Conservation (phyloP, 2,888 invertebrate species). For the Parapristionchus giblindavisi region DNA sequence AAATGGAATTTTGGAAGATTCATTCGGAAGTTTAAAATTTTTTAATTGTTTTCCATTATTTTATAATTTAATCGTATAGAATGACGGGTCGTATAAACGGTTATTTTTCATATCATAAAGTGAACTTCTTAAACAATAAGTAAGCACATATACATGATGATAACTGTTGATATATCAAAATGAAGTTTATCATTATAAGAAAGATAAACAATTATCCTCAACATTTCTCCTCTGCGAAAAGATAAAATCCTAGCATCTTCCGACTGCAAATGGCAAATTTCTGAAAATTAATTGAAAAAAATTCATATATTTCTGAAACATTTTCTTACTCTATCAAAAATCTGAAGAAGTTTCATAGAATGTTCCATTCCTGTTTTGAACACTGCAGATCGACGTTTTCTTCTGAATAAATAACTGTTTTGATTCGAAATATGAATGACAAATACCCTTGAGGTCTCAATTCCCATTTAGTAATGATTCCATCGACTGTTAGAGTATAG, state of each 20-base stretch:
- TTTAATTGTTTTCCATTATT: neutral
- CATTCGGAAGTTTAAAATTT: neutral
- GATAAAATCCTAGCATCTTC: conserved; percentile 27
- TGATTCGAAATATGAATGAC: neutral
- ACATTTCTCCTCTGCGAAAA: conserved; percentile 25
- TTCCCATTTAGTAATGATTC: conserved; percentile 54
- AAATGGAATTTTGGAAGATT: neutral
- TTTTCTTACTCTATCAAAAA: conserved; percentile 18
- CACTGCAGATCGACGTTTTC: conserved; percentile 47
- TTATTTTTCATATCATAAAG: too few species aligned
- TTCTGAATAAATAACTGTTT: conserved; percentile 37
- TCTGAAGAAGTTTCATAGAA: conserved; percentile 42
- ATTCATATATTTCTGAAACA: neutral
- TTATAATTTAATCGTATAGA: too few species aligned
- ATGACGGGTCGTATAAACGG: too few species aligned
- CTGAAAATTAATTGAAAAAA: conserved; percentile 1
- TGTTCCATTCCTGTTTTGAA: conserved; percentile 43
- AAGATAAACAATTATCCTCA: too few species aligned
- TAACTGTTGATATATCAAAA: too few species aligned
- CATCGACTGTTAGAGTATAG: conserved; percentile 50
- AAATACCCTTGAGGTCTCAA: conserved; percentile 49
- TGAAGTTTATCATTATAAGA: too few species aligned
- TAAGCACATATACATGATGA: too few species aligned
- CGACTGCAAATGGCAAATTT: conserved; percentile 28
- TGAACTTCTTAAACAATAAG: too few species aligned